Evolutionary conservation across 2,797 vertebrate species (phyloP).

Genomic region (Psittacula derbiana): DNA sequence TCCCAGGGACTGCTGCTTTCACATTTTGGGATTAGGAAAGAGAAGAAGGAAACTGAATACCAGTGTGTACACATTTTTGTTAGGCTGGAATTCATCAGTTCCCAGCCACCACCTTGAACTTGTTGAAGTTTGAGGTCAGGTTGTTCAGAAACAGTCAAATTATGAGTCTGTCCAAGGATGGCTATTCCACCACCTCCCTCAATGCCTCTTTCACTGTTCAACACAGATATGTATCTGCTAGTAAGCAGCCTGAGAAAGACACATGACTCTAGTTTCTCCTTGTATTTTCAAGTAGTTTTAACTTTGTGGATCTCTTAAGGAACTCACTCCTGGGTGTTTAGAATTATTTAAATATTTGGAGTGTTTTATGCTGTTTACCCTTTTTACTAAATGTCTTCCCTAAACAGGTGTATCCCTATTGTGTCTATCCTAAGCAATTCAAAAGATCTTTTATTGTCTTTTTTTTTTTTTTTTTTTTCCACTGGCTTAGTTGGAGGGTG

Average conservation of each 20-base stretch:
- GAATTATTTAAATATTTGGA: neutral
- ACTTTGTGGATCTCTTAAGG: neutral
- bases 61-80: neutral
- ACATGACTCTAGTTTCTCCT: neutral
- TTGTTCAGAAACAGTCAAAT: rapidly evolving
- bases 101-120: neutral
- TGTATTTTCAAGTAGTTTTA: neutral
- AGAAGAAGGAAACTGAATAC: neutral
- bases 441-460: neutral
- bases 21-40: neutral
- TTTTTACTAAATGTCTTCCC: neutral
- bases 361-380: neutral
- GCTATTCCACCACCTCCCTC: rapidly evolving
- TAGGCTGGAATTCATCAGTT: neutral
- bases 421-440: neutral
- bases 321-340: neutral
- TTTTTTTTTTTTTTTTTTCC: neutral
- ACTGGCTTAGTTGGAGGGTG: neutral
- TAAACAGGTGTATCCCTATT: neutral
- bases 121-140: neutral
- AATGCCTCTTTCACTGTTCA: rapidly evolving
- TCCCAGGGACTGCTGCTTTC: neutral
- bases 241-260: neutral
- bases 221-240: neutral
- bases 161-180: neutral